Percentiles rank a stretch among this genome's conserved stretches.
Evolutionary conservation across 1,140 invertebrate species (phyloP).

Genomic region (Eufriesea mexicana): DNA sequence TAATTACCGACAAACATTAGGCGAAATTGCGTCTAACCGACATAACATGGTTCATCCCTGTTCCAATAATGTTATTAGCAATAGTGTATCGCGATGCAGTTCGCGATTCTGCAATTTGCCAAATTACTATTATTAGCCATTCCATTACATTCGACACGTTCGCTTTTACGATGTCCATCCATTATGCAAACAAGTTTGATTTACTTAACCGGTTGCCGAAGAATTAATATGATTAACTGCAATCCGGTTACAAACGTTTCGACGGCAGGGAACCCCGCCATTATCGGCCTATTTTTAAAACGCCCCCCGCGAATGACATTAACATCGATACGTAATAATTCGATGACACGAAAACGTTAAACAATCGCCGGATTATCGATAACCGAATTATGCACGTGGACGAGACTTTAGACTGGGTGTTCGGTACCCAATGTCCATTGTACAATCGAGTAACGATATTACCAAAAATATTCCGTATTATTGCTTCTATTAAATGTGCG

Average conservation of each 20-base stretch:
- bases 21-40: not conserved
- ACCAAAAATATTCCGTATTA: not conserved
- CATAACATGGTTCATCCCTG: not conserved
- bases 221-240: slow-evolving; percentile 54
- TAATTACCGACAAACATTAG: not conserved
- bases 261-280: not conserved
- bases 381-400: not conserved
- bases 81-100: slow-evolving; percentile 1
- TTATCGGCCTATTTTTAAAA: slow-evolving; percentile 14
- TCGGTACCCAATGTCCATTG: not conserved
- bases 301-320: not conserved
- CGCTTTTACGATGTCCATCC: slow-evolving; percentile 26
- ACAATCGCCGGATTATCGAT: not conserved
- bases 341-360: not conserved
- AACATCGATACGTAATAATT: not conserved
- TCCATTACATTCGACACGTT: slow-evolving; percentile 22
- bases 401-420: not conserved
- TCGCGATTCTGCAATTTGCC: slow-evolving; percentile 33
- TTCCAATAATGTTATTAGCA: slow-evolving; percentile 13
- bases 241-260: slow-evolving; percentile 33
- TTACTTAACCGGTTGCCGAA: slow-evolving; percentile 60
- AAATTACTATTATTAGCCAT: slow-evolving; percentile 42
- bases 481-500: too few species aligned
- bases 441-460: too few species aligned
- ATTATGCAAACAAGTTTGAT: slow-evolving; percentile 52